Evolutionary conservation across 1,140 invertebrate genomes (phyloP).

Genomic region (Ptiloglossa arizonensis): DNA sequence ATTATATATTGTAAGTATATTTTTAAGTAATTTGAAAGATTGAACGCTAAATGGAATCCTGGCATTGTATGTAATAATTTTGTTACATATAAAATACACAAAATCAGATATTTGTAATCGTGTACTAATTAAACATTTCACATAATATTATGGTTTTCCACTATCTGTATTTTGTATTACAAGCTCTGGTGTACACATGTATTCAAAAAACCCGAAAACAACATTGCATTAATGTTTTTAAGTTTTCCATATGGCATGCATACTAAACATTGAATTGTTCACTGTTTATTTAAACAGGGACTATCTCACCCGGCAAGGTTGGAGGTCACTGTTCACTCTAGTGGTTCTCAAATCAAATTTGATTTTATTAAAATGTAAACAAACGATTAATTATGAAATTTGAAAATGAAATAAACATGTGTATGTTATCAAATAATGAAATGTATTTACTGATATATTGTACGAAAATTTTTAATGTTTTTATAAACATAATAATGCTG

Average conservation of each 20-base stretch:
- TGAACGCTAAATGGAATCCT: too few species aligned
- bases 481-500: too few species aligned
- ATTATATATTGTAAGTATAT: too few species aligned
- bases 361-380: not conserved
- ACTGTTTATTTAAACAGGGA: not conserved
- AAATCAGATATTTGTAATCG: not conserved
- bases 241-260: not conserved
- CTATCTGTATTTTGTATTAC: not conserved
- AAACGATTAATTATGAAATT: too few species aligned
- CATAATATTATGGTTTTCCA: not conserved
- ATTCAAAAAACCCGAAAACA: not conserved
- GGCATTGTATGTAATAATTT: too few species aligned
- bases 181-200: not conserved
- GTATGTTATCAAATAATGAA: too few species aligned
- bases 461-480: too few species aligned
- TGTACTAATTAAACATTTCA: not conserved
- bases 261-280: conserved; percentile 11
- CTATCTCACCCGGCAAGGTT: conserved; percentile 9
- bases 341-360: conserved; percentile 4
- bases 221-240: not conserved
- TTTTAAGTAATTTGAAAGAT: too few species aligned
- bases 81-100: too few species aligned
- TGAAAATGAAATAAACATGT: too few species aligned
- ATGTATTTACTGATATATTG: too few species aligned
- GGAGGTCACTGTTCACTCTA: not conserved